Evolutionary conservation across 1,140 invertebrate species (phyloP), one percentile per base, ranked within the genome.

Genomic region (Steinernema feltiae): DNA sequence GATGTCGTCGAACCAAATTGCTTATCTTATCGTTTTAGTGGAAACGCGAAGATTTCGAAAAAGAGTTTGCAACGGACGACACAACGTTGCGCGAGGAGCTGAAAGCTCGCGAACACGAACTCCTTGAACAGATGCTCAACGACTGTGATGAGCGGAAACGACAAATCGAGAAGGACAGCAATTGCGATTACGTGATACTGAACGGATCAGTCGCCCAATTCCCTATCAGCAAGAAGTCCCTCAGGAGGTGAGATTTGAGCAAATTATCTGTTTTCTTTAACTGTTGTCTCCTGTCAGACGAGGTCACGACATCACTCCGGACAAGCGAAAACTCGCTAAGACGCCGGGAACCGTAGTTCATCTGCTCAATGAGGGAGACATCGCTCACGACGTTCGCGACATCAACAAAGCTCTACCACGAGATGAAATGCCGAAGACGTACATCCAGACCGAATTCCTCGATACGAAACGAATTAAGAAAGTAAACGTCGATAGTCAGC

Each of bases 201-300:
- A 63, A 63, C 24, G 53, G 53, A 27, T 63, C 53, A 15, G 24
- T 27, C 7, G 53, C 24, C 3, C 53, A 63, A 21, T 63, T 15
- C 24, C 53, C 53, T 3, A 63, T 63, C 53, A 27, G 15, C 24
- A 63, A 63, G 24, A 63, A 63, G 53, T 63, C 24, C 15, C 53
- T 63, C 24, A 63, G 53, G 53, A 63, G 41, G 41, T 46, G n/a
- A 46, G 41, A n/a, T n/a, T 46, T 46, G 41, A n/a, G n/a, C n/a
- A n/a, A n/a, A n/a, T 41, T 41, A 41, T 41, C 35, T 41, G 35
- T 41, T 41, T 41, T 41, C 35, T 41, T 41, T 41, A 41, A 41
- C 35, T 18, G 35, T 41, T 41, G 7, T 41, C 24, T 63, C 12
- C 3, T 63, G 7, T 63, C 24, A 63, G 53, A 21, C 7, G 53